These are phyloP conservation scores for Cebuella pygmaea DNA, from an alignment of 2,797 vertebrate species.

Conservation along the genomic window DNA sequence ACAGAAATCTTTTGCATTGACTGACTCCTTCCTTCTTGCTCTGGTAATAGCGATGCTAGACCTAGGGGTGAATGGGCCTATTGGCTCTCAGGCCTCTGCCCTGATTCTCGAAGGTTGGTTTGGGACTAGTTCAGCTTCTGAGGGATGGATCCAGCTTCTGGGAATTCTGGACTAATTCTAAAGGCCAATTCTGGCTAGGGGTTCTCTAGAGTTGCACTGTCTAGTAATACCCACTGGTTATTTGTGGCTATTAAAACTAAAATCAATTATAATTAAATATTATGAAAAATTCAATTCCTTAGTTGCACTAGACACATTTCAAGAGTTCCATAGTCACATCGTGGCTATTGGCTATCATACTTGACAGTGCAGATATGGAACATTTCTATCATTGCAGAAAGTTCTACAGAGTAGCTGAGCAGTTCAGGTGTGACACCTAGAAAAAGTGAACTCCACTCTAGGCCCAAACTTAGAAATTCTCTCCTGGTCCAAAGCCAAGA, in stretches of 20 bases:
- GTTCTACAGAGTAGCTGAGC: background rate
- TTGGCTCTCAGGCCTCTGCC: background rate
- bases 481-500: background rate
- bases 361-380: background rate
- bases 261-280: background rate
- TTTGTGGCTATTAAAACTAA: background rate
- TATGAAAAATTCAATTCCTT: conserved; percentile 13
- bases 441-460: background rate
- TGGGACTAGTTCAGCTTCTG: background rate
- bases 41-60: background rate
- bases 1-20: background rate
- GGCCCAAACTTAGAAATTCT: background rate
- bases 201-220: background rate
- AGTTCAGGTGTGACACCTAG: background rate
- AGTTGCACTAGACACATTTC: background rate
- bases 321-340: background rate
- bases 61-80: accelerated
- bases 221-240: background rate
- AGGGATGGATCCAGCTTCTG: background rate
- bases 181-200: background rate
- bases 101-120: background rate
- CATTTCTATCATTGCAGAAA: background rate
- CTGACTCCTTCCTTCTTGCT: background rate
- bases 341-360: background rate
- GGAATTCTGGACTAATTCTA: background rate